Evolutionary conservation across 2,888 invertebrate genomes (phyloP).

Genomic region (Encarsia formosa): DNA sequence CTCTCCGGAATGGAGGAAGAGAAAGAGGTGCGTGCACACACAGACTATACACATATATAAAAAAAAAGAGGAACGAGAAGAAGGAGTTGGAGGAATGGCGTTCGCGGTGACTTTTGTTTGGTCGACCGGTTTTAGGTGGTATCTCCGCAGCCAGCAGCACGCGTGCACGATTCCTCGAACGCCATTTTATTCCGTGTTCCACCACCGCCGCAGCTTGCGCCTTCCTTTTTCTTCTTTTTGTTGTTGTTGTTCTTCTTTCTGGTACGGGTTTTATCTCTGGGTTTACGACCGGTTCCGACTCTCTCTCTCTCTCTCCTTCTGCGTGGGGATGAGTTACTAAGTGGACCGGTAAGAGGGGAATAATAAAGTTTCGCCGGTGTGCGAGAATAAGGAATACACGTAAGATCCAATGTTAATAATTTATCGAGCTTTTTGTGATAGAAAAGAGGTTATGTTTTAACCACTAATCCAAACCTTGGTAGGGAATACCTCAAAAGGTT

Average conservation of each 20-base stretch:
- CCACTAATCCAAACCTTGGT: too few relatives aligned
- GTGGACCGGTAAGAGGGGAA: too few relatives aligned
- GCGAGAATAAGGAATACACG: too few relatives aligned
- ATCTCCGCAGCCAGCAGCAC: conserved; percentile 25
- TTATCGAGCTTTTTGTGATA: too few relatives aligned
- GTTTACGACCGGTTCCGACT: background rate
- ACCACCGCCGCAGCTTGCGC: conserved; percentile 12
- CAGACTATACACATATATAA: background rate
- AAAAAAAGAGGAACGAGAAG: conserved; percentile 2
- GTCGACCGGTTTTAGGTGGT: conserved; percentile 27
- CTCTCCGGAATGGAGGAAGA: conserved; percentile 1
- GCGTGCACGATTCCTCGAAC: conserved; percentile 20
- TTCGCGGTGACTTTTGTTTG: conserved; percentile 17
- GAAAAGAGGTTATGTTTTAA: too few relatives aligned
- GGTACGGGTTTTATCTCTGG: background rate
- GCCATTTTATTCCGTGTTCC: conserved; percentile 14
- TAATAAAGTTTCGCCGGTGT: background rate
- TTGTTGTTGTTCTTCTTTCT: background rate
- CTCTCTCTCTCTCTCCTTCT: background rate
- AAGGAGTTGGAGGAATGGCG: background rate
- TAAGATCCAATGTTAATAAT: too few relatives aligned
- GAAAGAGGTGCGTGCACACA: background rate
- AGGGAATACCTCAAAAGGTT: too few relatives aligned
- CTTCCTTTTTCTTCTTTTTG: conserved; percentile 19
- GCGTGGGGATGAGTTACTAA: background rate